Conservation (phyloP, 1,140 invertebrate genomes). For the Pissodes strobi region DNA sequence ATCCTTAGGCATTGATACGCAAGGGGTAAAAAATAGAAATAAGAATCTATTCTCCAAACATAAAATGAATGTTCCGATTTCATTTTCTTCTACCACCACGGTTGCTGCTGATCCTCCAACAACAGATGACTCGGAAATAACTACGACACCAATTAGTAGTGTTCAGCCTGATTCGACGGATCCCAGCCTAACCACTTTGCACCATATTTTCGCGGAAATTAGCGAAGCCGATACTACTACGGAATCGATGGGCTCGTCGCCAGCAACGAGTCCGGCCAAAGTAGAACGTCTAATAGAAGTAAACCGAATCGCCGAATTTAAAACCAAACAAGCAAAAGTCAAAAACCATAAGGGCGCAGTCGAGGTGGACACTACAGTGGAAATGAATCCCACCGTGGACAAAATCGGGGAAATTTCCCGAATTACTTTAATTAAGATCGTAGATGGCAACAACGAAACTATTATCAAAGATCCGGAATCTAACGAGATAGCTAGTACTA, state of each 20-base stretch:
- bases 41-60: slow-evolving; percentile 60
- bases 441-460: slow-evolving; percentile 54
- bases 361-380: slow-evolving; percentile 59
- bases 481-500: slow-evolving; percentile 31
- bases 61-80: slow-evolving; percentile 48
- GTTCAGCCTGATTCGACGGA: slow-evolving; percentile 48
- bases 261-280: slow-evolving; percentile 35
- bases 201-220: slow-evolving; percentile 59
- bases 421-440: slow-evolving; percentile 67
- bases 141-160: slow-evolving; percentile 43
- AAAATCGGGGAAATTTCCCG: slow-evolving; percentile 69
- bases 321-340: slow-evolving; percentile 60
- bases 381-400: slow-evolving; percentile 63
- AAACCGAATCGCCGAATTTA: slow-evolving; percentile 68
- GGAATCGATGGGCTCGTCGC: slow-evolving; percentile 4
- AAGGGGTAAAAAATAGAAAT: slow-evolving; percentile 52
- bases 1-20: slow-evolving; percentile 37
- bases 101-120: not conserved
- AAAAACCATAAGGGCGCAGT: slow-evolving; percentile 61
- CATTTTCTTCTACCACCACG: not conserved
- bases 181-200: slow-evolving; percentile 56
- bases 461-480: slow-evolving; percentile 27
- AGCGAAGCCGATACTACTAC: slow-evolving; percentile 30
- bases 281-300: slow-evolving; percentile 66
- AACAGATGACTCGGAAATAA: slow-evolving; percentile 15